phyloP scores from a whole-genome alignment of 2,888 invertebrate species.

The Trachelus stipa region DNA sequence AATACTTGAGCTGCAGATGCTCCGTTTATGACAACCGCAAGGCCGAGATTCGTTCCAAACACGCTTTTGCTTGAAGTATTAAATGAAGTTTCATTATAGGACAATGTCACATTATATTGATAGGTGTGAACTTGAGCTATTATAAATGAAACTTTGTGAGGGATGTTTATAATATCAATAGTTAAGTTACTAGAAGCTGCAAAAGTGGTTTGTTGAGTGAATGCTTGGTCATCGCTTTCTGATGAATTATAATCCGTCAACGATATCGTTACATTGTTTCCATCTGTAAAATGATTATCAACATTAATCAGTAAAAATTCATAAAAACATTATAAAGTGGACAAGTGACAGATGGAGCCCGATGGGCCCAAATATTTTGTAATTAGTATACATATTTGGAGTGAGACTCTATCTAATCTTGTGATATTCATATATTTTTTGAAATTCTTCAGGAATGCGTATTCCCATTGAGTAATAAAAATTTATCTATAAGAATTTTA shows the following conservation, averaged over 20 bases:
- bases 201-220: conserved; percentile 43
- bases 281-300: conserved; percentile 34
- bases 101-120: conserved; percentile 70
- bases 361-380: not conserved
- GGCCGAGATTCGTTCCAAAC: conserved; percentile 74
- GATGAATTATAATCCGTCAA: conserved; percentile 49
- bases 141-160: conserved; percentile 69
- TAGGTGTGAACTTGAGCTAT: conserved; percentile 76
- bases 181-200: conserved; percentile 47
- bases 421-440: not conserved
- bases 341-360: not conserved
- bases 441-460: too few relatives aligned
- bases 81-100: conserved; percentile 62
- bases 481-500: not conserved
- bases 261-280: conserved; percentile 32
- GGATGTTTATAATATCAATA: conserved; percentile 67
- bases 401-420: too few relatives aligned
- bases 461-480: not conserved
- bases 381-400: not conserved
- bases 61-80: conserved; percentile 58
- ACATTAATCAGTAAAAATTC: not conserved
- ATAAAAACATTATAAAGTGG: not conserved
- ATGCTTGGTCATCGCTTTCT: conserved; percentile 44
- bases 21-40: conserved; percentile 62
- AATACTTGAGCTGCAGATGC: conserved; percentile 57